These are phyloP conservation scores for Willowsia nigromaculata DNA, from an alignment of 2,888 invertebrate genomes.

Conservation along the genomic window DNA sequence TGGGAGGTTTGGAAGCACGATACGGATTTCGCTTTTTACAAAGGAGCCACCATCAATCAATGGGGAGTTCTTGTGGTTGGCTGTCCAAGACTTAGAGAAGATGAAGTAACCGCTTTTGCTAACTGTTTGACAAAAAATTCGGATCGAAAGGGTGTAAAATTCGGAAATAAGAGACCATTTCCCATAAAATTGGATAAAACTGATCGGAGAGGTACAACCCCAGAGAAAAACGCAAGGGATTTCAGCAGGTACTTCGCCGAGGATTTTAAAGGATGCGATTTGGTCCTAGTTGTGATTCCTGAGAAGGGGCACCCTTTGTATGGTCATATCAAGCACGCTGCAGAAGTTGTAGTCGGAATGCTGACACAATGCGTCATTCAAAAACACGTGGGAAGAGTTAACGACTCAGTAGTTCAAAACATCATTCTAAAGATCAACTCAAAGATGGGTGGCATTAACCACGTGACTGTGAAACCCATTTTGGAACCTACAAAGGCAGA, in stretches of 20 bases:
- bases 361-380: constrained; percentile 80
- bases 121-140: not conserved
- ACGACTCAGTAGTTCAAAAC: constrained; percentile 78
- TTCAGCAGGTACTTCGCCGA: not conserved
- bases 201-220: not conserved
- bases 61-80: constrained; percentile 71
- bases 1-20: constrained; percentile 71
- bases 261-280: not conserved
- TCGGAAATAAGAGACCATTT: not conserved
- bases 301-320: constrained; percentile 37
- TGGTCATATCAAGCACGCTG: constrained; percentile 62
- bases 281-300: constrained; percentile 45
- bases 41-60: constrained; percentile 1
- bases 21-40: constrained; percentile 66
- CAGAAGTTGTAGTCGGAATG: constrained; percentile 75
- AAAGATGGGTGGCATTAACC: constrained; percentile 81
- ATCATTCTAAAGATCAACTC: constrained; percentile 80
- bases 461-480: constrained; percentile 57
- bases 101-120: not conserved
- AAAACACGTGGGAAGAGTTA: not conserved
- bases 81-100: not conserved
- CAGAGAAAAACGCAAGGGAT: not conserved
- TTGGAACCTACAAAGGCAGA: not conserved
- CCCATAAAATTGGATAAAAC: not conserved
- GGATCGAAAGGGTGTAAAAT: not conserved